Evolutionary conservation across 2,113 vertebrate species (phyloP).

Genomic region (Condylura cristata): DNA sequence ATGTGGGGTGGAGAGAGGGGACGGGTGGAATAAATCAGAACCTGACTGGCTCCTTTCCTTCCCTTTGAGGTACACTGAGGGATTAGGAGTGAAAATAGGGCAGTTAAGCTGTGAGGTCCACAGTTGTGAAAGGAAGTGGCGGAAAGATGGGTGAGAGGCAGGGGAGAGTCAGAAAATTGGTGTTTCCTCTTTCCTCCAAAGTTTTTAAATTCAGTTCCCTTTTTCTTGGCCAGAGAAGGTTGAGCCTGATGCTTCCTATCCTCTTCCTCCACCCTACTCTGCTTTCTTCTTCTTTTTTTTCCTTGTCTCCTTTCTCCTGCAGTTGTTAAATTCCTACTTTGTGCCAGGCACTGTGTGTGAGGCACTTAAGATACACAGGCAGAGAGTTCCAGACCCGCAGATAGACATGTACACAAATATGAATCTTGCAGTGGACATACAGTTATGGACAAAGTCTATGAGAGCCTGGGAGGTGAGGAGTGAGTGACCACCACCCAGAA

Average conservation of each 20-base stretch:
- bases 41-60: neutral
- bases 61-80: neutral
- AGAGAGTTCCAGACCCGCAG: neutral
- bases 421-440: neutral
- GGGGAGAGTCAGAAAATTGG: neutral
- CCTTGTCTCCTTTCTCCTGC: neutral
- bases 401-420: neutral
- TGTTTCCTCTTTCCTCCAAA: neutral
- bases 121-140: neutral
- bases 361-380: neutral
- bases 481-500: neutral
- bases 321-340: neutral
- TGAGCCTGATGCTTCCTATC: neutral
- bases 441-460: neutral
- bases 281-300: neutral
- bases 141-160: neutral
- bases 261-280: neutral
- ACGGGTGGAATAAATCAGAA: neutral
- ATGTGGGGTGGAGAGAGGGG: neutral
- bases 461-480: neutral
- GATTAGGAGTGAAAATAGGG: neutral
- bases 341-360: neutral
- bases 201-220: neutral
- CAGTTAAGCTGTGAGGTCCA: neutral
- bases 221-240: neutral